These are phyloP conservation scores for Manis javanica DNA, from an alignment of 2,797 vertebrate genomes.

Conservation along the genomic window DNA sequence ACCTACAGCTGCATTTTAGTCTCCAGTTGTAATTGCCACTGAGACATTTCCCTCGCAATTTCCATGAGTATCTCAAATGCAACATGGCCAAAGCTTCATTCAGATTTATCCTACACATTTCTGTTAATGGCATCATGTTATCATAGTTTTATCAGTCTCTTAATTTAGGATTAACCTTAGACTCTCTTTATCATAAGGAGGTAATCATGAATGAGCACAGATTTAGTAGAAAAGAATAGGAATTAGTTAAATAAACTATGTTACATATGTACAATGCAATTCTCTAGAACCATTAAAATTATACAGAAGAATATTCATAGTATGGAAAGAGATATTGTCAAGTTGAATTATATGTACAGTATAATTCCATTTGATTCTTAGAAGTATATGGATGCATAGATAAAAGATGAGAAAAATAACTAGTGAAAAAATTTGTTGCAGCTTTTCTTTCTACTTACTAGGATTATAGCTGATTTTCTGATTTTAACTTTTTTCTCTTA, in stretches of 20 bases:
- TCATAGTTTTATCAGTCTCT: slow-evolving; percentile 28
- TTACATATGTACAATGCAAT: background rate
- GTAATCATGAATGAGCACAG: background rate
- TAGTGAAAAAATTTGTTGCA: background rate
- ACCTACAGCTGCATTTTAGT: background rate
- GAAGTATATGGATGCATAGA: background rate
- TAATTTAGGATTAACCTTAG: slow-evolving; percentile 55
- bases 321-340: background rate
- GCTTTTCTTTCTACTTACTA: background rate
- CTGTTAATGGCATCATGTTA: slow-evolving; percentile 13
- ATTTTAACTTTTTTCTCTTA: slow-evolving; percentile 31
- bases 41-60: background rate
- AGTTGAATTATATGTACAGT: background rate
- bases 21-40: background rate
- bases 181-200: background rate
- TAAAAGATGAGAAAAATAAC: background rate
- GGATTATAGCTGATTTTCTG: slow-evolving; percentile 3
- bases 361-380: slow-evolving; percentile 15
- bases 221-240: slow-evolving; percentile 31
- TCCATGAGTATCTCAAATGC: background rate
- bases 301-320: background rate
- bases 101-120: background rate
- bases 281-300: slow-evolving; percentile 42
- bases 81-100: background rate
- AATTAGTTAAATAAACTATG: background rate